Base-by-base conservation (phyloP, 2,113 vertebrate species). In the Hippoglossus stenolepis region DNA sequence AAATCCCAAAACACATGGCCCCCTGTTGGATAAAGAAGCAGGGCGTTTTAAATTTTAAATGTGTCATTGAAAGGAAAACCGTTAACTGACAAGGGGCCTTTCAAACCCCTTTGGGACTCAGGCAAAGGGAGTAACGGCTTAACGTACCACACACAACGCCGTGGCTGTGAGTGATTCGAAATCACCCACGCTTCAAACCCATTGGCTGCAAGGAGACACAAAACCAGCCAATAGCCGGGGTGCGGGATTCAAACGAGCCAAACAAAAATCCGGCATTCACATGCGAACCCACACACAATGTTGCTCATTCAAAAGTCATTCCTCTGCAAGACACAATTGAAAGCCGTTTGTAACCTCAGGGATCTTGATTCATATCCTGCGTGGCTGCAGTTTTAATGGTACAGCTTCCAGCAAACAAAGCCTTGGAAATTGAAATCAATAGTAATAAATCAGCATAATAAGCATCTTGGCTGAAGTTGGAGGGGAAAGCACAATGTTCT, bases 391-490 rank as follows among this genome's bases (percentile, higher is more conserved):
- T 81, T 89, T 87, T 91, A 91, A 91, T 85, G 88, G 81, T 59
- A 75, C 60, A 62, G 86, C 84, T 88, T 73, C 64, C 67, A 87
- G 90, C 83, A 83, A 90, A 87, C 80, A 87, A 87, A 83, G 63
- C 72, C 78, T 71, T 78, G 78, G 80, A 90, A 94, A 91, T 87
- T 92, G 83, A 89, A 92, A 93, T 90, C 91, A 90, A 91, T 88
- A 83, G 77, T 51, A 64, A 90, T 92, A 92, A 93, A 94, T 93
- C 89, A 92, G 86, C 85, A 88, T 89, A 90, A 93, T 89, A 85
- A 92, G 90, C 73, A 86, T 74, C 77, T 76, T 24, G 18, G 76
- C 62, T 66, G 67, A 82, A 81, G 79, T 77, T 65, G 75, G 65
- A 70, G 65, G 75, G 67, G 81, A 77, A 77, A 40, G 62, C 70